Conservation (phyloP, 2,113 vertebrate species). For the Campylorhamphus procurvoides region DNA sequence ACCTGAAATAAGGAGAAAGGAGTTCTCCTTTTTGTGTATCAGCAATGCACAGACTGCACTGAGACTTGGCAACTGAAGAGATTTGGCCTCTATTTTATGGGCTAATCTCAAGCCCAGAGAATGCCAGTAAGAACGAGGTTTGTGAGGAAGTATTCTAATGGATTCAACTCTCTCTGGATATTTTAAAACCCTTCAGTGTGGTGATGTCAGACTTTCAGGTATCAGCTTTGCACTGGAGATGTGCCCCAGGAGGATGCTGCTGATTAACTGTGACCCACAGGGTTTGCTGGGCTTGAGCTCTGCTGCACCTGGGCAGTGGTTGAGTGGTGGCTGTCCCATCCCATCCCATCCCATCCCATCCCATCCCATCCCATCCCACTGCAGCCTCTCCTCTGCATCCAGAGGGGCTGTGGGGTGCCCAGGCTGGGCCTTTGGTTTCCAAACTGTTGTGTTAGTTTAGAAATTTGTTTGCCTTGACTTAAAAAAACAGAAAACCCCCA, state of each 20-base stretch:
- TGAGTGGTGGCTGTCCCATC: neutral
- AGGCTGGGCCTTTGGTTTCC: neutral
- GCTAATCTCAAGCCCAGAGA: neutral
- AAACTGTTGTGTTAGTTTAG: neutral
- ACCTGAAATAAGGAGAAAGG: neutral
- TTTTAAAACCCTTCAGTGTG: neutral
- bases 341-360: neutral
- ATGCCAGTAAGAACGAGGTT: neutral
- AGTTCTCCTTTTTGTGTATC: neutral
- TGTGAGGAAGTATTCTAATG: neutral
- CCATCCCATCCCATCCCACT: neutral
- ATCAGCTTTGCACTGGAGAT: neutral
- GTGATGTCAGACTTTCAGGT: neutral
- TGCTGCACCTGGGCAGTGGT: neutral
- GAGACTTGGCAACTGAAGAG: neutral
- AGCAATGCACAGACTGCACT: neutral
- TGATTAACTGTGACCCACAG: neutral
- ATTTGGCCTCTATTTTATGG: neutral
- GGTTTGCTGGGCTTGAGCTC: neutral
- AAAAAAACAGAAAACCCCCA: neutral
- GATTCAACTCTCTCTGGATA: neutral
- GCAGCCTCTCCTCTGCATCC: neutral
- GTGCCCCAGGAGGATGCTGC: neutral
- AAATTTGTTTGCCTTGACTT: neutral
- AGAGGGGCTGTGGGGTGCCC: neutral